Evolutionary conservation across 2,888 invertebrate species (phyloP).

Genomic region (Ornithoptera alexandrae): DNA sequence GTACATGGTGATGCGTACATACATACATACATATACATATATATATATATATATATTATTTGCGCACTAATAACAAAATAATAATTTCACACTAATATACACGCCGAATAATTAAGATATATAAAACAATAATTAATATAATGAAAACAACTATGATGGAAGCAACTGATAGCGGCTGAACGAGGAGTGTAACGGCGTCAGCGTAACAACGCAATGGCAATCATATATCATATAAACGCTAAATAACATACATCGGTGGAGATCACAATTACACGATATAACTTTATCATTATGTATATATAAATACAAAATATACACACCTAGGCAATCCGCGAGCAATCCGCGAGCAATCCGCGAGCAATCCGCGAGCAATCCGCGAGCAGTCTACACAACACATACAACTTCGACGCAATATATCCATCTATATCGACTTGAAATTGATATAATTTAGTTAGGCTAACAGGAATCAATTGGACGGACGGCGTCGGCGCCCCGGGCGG

Average conservation of each 20-base stretch:
- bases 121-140: constrained; percentile 58
- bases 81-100: constrained; percentile 52
- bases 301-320: constrained; percentile 78
- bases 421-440: constrained; percentile 76
- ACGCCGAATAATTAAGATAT: constrained; percentile 63
- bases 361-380: constrained; percentile 55
- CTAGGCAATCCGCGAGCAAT: constrained; percentile 59
- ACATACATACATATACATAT: constrained; percentile 9
- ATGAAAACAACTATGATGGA: constrained; percentile 70
- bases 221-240: constrained; percentile 73
- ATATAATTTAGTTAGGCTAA: constrained; percentile 63
- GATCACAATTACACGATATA: constrained; percentile 78
- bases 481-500: neutral
- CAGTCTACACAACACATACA: constrained; percentile 54
- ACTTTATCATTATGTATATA: constrained; percentile 53
- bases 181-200: constrained; percentile 59
- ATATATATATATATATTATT: constrained; percentile 36
- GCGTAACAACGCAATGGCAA: constrained; percentile 76
- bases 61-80: constrained; percentile 61
- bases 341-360: constrained; percentile 53
- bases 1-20: constrained; percentile 68
- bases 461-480: constrained; percentile 64
- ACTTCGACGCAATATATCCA: constrained; percentile 75
- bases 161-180: constrained; percentile 68
- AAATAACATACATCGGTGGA: constrained; percentile 80